Base-by-base conservation (phyloP, 1,140 invertebrate genomes). In the Goniozus legneri region DNA sequence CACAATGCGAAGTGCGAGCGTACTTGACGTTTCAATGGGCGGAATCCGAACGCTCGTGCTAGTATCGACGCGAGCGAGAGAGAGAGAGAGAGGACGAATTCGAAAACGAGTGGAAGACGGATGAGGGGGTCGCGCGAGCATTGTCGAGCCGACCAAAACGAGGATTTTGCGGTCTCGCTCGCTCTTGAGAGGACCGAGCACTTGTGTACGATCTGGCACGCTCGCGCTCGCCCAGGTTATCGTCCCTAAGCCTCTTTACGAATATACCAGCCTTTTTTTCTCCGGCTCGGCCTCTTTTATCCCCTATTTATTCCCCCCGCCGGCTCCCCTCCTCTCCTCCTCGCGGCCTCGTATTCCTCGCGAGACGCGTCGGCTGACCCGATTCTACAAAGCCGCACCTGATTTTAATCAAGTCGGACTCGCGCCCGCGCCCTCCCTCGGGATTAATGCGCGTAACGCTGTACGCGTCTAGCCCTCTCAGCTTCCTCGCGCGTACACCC, bases 171-270 rank as follows among this genome's bases (percentile, higher is more conserved):
- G 39, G 43, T 47, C 12, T 49, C 32, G 41, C 33, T 33, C 41
- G 50, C 42, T 45, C 35, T 34, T 39, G 20, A 8, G 16, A 22
- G 16, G 14, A n/a, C n/a, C n/a, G n/a, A n/a, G n/a, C n/a, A n/a
- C n/a, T n/a, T n/a, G n/a, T n/a, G n/a, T n/a, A n/a, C n/a, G n/a
- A n/a, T n/a, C n/a, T n/a, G n/a, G n/a, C n/a, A n/a, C n/a, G n/a
- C n/a, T n/a, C n/a, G n/a, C n/a, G n/a, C n/a, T n/a, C n/a, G n/a
- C 50, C 50, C 54, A 56, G 49, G 39, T 56, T 54, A 44, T 60
- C 58, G 42, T 21, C 41, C 20, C 40, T 58, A 51, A 59, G 36
- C 52, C 52, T 58, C 52, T 59, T 59, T 55, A 48, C 32, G 24
- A 36, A 51, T 47, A n/a, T 32, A 38, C 13, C 12, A 12, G 10